Conservation (phyloP, 2,797 vertebrate genomes). For the Ispidina picta region DNA sequence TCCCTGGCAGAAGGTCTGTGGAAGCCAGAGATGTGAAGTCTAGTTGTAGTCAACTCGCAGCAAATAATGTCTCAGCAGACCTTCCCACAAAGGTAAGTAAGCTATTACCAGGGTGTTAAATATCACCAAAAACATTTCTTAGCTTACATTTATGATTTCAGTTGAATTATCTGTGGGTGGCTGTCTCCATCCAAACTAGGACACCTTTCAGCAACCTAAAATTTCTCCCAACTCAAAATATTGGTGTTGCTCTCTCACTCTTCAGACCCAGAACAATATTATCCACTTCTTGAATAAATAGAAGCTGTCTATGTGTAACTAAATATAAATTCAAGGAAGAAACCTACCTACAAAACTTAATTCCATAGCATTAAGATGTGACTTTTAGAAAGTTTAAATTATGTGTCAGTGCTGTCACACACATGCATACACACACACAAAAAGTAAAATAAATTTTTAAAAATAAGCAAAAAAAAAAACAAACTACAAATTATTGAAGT, state of each 20-base stretch:
- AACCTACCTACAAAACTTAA: not conserved
- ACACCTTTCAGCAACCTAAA: not conserved
- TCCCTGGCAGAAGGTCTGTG: not conserved
- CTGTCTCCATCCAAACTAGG: conserved; percentile 1
- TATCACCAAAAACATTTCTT: not conserved
- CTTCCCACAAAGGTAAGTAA: not conserved
- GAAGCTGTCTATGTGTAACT: not conserved
- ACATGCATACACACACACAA: too few relatives aligned
- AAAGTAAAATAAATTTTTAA: not conserved
- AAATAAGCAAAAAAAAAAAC: not conserved
- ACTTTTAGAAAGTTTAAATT: conserved; percentile 14
- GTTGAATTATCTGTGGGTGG: not conserved
- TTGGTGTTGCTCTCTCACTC: not conserved
- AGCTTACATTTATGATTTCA: not conserved
- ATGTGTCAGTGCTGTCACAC: not conserved
- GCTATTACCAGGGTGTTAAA: not conserved
- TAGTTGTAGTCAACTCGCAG: not conserved
- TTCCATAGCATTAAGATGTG: not conserved
- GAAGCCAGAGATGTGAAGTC: not conserved
- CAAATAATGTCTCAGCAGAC: not conserved
- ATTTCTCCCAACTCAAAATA: not conserved
- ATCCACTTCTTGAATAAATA: not conserved
- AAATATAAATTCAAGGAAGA: not conserved
- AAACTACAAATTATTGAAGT: not conserved
- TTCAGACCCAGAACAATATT: not conserved